These are phyloP conservation scores for Psephotus haematonotus DNA, from an alignment of 2,113 vertebrate species.

Conservation along the genomic window DNA sequence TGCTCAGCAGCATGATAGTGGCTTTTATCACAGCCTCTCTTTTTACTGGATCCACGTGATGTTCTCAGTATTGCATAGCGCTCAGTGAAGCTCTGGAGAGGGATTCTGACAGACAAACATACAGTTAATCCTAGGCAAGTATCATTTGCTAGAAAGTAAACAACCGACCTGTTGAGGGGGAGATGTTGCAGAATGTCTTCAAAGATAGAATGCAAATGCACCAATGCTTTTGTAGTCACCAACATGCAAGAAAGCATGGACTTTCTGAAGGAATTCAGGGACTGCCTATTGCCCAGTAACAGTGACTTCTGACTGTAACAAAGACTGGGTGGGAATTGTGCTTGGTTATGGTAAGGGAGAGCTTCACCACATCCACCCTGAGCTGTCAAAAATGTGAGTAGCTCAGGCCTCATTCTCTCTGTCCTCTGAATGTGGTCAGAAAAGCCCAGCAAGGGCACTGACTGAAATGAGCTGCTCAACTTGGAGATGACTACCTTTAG, in stretches of 20 bases:
- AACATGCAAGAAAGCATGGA: background rate
- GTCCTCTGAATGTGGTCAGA: background rate
- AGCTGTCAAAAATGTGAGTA: background rate
- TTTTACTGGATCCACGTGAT: background rate
- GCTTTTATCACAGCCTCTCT: background rate
- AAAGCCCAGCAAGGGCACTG: background rate
- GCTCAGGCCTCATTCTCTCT: background rate
- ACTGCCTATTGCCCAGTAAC: background rate
- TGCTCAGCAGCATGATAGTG: background rate
- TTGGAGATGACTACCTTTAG: background rate
- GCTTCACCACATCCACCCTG: background rate
- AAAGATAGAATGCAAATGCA: background rate
- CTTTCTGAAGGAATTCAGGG: background rate
- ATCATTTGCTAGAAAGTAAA: background rate
- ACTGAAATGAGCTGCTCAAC: background rate
- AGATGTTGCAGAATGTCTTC: background rate
- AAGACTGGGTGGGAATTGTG: background rate
- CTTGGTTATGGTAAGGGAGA: background rate
- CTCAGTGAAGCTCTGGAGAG: slow-evolving; percentile 82
- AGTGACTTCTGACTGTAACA: background rate
- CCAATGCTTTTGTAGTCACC: background rate
- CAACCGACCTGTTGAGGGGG: background rate
- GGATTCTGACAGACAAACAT: slow-evolving; percentile 76
- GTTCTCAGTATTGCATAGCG: slow-evolving; percentile 81
- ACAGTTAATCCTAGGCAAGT: background rate